Evolutionary conservation across 2,113 vertebrate species (phyloP).

Genomic region (Saimiri boliviensis): DNA sequence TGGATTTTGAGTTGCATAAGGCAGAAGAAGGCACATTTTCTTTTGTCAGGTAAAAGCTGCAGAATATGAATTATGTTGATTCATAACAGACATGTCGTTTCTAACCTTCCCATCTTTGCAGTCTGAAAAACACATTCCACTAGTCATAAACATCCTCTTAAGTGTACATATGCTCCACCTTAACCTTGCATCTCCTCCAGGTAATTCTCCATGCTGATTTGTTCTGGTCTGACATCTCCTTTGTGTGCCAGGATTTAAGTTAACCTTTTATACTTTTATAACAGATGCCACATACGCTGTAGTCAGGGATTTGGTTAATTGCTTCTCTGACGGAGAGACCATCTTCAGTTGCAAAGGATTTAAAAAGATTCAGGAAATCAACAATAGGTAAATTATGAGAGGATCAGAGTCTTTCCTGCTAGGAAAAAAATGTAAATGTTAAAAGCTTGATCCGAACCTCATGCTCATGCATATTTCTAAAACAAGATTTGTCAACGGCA

Average conservation of each 20-base stretch:
- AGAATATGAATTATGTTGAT: conserved; percentile 36
- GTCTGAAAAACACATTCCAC: conserved; percentile 69
- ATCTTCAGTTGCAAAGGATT: conserved; percentile 77
- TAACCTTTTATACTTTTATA: conserved; percentile 82
- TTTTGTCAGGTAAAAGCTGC: conserved; percentile 42
- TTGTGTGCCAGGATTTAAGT: conserved; percentile 76
- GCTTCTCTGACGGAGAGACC: conserved; percentile 77
- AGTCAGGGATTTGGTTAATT: conserved; percentile 82
- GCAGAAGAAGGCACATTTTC: background rate
- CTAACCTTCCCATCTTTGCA: conserved; percentile 57
- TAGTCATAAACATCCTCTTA: conserved; percentile 62
- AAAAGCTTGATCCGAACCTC: conserved; percentile 82
- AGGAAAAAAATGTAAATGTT: conserved; percentile 79
- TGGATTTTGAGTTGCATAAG: conserved; percentile 3
- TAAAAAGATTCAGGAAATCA: conserved; percentile 78
- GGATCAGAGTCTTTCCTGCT: conserved; percentile 76
- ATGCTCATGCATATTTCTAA: conserved; percentile 80
- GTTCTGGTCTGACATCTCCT: conserved; percentile 73
- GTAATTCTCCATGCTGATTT: conserved; percentile 70
- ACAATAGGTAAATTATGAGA: conserved; percentile 84
- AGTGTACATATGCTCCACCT: conserved; percentile 43
- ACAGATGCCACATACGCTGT: conserved; percentile 68
- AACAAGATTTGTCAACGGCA: conserved; percentile 83
- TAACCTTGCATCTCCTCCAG: conserved; percentile 63
- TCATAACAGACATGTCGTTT: conserved; percentile 53